Percentiles rank a stretch among this genome's conserved stretches.
phyloP scores from a whole-genome alignment of 2,797 vertebrate species.

The Mycteria americana region DNA sequence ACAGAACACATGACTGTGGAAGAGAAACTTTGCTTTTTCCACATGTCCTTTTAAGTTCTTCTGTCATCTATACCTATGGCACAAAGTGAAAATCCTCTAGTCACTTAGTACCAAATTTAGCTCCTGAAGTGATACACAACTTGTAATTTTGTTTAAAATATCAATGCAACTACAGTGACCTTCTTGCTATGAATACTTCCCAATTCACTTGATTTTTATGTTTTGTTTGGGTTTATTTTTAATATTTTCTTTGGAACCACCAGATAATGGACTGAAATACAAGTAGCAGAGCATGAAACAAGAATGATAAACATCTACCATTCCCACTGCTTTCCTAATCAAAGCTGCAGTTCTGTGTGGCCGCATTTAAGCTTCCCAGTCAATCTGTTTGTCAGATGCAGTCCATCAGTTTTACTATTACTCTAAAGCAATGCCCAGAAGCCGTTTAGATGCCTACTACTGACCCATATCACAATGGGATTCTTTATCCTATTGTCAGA shows the following conservation, averaged over 20 bases:
- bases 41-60: not conserved
- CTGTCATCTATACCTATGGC: not conserved
- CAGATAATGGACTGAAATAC: not conserved
- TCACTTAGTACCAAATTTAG: not conserved
- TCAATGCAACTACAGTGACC: not conserved
- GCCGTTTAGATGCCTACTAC: not conserved
- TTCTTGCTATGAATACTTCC: not conserved
- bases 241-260: not conserved
- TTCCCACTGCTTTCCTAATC: not conserved
- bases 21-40: not conserved
- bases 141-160: not conserved
- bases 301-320: not conserved
- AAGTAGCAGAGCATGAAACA: not conserved
- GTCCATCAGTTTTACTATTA: conserved; percentile 1
- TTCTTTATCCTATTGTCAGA: not conserved
- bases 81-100: not conserved
- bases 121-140: not conserved
- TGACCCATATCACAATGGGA: not conserved
- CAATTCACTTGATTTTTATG: not conserved
- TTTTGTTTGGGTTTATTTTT: not conserved
- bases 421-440: not conserved
- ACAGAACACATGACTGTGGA: fast-evolving
- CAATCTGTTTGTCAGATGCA: conserved; percentile 1
- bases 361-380: not conserved
- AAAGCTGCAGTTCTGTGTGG: not conserved